Percentiles rank a stretch among this genome's conserved stretches.
phyloP scores from a whole-genome alignment of 2,113 vertebrate genomes.

The Hemichromis elongatus region DNA sequence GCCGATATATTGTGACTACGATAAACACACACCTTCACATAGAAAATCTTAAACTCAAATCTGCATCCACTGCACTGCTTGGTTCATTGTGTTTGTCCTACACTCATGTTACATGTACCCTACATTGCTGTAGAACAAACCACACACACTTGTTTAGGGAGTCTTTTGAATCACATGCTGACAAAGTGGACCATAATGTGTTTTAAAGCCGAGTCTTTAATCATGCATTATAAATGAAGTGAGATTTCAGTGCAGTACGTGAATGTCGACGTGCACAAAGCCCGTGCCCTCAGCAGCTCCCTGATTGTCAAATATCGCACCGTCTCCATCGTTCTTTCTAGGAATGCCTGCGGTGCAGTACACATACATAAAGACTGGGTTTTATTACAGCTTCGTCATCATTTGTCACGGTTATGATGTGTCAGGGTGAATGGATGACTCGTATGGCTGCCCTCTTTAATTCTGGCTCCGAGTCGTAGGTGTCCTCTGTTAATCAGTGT shows the following conservation, averaged over 20 bases:
- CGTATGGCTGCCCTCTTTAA: no score
- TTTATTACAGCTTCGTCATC: not conserved
- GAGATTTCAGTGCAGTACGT: not conserved
- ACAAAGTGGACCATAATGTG: not conserved
- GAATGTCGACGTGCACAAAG: not conserved
- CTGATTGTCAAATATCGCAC: not conserved
- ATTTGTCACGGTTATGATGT: conserved; percentile 5
- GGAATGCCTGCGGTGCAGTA: not conserved
- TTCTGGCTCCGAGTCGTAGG: not conserved
- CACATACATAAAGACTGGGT: not conserved
- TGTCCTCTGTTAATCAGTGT: conserved; percentile 13
- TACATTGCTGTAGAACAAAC: not conserved
- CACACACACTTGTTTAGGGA: not conserved
- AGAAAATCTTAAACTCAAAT: not conserved
- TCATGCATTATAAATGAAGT: not conserved
- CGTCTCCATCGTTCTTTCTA: not conserved
- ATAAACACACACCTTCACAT: not conserved
- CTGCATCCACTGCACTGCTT: not conserved
- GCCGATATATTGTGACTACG: not conserved
- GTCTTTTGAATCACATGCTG: not conserved
- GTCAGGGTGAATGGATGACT: not conserved
- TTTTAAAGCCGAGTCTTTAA: not conserved
- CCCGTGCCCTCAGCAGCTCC: not conserved
- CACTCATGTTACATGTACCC: not conserved
- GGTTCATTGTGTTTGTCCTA: not conserved